Percentiles rank a stretch among this genome's conserved stretches.
Evolutionary conservation across 2,797 vertebrate species (phyloP).

Genomic region (Phylloscopus collybita): DNA sequence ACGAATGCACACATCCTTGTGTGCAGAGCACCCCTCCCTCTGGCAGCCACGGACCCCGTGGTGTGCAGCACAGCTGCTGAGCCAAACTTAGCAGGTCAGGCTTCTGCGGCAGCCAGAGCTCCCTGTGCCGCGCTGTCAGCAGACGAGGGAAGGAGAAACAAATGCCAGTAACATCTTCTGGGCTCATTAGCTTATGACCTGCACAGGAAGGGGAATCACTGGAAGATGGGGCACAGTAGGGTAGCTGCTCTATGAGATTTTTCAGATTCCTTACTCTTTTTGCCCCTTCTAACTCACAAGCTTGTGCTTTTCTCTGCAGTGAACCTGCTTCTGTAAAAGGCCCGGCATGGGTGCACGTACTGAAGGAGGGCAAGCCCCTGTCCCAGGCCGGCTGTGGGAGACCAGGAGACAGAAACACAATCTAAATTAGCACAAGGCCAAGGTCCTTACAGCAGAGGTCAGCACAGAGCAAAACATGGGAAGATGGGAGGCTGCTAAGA

Average conservation of each 20-base stretch:
- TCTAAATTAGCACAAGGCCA: neutral
- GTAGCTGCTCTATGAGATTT: neutral
- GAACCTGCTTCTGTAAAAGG: neutral
- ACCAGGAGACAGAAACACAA: neutral
- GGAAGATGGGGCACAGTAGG: neutral
- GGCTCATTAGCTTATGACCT: neutral
- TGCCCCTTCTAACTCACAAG: neutral
- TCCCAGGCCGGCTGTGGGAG: neutral
- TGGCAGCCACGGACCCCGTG: neutral
- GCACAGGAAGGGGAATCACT: neutral
- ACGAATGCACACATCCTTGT: neutral
- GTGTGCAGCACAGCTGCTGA: neutral
- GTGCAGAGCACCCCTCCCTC: neutral
- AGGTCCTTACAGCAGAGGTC: neutral
- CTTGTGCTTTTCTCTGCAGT: neutral
- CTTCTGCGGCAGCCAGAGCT: neutral
- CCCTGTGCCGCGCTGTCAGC: rapidly evolving
- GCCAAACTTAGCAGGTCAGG: neutral
- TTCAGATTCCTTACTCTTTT: neutral
- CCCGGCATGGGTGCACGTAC: rapidly evolving
- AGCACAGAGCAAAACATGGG: neutral
- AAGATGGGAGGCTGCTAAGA: neutral
- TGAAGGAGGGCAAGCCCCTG: neutral
- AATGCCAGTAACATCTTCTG: neutral
- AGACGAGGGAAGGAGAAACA: neutral